Evolutionary conservation across 1,140 invertebrate genomes (phyloP).

Genomic region (Diprion similis): DNA sequence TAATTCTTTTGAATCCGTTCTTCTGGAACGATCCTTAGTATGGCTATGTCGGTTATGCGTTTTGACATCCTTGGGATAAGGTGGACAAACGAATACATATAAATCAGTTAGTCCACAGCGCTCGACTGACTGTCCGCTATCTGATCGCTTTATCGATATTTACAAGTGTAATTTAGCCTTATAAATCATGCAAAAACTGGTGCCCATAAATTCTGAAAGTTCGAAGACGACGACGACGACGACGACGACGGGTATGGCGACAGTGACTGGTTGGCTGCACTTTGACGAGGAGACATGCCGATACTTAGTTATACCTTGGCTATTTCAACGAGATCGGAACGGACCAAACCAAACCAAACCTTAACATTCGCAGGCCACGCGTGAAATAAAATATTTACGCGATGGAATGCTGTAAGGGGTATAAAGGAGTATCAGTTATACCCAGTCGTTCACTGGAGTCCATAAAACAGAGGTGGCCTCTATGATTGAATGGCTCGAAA

Average conservation of each 20-base stretch:
- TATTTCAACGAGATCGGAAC: too few species aligned
- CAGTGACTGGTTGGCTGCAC: neutral
- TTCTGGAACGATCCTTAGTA: too few species aligned
- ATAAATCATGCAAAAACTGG: constrained; percentile 41
- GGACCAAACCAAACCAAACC: too few species aligned
- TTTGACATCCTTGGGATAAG: constrained; percentile 2
- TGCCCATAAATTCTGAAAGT: constrained; percentile 33
- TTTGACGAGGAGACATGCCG: constrained; percentile 2
- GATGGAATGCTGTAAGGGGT: too few species aligned
- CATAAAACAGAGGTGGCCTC: too few species aligned
- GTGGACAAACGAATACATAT: constrained; percentile 1
- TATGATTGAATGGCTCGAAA: too few species aligned
- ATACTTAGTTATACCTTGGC: neutral
- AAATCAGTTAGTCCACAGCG: constrained; percentile 27
- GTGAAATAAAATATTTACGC: too few species aligned
- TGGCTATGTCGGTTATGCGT: neutral
- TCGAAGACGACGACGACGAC: constrained; percentile 14
- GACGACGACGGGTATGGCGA: constrained; percentile 11
- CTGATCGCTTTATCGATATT: constrained; percentile 43
- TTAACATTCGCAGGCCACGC: too few species aligned
- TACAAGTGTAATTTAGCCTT: constrained; percentile 41
- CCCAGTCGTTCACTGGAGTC: too few species aligned
- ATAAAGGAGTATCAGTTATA: too few species aligned
- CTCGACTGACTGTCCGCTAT: constrained; percentile 30
- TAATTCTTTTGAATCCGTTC: neutral